Evolutionary conservation across 2,888 invertebrate species (phyloP).

Genomic region (Phengaris alcon): DNA sequence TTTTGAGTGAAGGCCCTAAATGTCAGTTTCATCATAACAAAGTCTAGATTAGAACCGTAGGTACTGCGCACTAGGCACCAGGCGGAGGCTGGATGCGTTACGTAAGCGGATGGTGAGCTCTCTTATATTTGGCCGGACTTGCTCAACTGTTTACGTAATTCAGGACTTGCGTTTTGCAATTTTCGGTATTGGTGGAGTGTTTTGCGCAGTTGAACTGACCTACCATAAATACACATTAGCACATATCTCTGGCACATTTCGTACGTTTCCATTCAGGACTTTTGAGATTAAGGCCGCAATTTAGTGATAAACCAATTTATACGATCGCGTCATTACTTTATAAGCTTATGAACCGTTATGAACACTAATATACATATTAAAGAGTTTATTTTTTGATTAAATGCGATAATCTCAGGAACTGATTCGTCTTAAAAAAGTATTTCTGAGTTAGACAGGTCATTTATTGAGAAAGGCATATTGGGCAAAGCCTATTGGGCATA

Average conservation of each 20-base stretch:
- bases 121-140: slow-evolving; percentile 66
- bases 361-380: too few species aligned
- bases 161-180: slow-evolving; percentile 73
- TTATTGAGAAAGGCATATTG: too few species aligned
- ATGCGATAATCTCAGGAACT: too few species aligned
- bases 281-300: neutral
- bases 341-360: neutral
- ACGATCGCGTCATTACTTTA: neutral
- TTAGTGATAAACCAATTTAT: neutral
- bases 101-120: slow-evolving; percentile 54
- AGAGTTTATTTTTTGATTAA: too few species aligned
- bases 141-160: slow-evolving; percentile 68
- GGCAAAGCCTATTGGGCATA: too few species aligned
- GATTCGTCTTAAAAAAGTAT: too few species aligned
- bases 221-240: slow-evolving; percentile 41
- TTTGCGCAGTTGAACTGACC: slow-evolving; percentile 54
- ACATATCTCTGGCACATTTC: slow-evolving; percentile 16
- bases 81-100: slow-evolving; percentile 58
- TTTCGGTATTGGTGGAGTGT: slow-evolving; percentile 61
- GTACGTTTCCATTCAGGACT: neutral
- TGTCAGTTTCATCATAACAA: neutral
- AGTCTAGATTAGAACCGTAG: neutral
- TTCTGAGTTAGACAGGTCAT: too few species aligned
- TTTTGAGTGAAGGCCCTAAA: neutral
- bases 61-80: slow-evolving; percentile 48